Conservation (phyloP, 2,113 vertebrate species). For the Candoia aspera region DNA sequence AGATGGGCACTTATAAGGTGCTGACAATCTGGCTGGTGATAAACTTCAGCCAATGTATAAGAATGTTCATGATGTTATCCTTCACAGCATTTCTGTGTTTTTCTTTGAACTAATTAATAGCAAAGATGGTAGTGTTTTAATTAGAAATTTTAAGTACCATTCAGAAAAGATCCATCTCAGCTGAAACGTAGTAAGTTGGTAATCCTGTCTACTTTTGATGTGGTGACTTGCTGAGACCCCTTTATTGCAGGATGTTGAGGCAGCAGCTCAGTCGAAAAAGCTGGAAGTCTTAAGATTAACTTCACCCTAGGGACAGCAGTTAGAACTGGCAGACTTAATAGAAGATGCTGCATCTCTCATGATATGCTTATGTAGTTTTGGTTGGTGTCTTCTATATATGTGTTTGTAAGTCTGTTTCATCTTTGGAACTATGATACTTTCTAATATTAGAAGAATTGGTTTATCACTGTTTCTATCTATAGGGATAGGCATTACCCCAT, state of each 20-base stretch:
- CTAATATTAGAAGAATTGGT: not conserved
- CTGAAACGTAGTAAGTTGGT: not conserved
- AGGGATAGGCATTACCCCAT: not conserved
- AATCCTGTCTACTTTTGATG: not conserved
- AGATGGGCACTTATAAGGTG: not conserved
- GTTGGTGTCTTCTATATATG: not conserved
- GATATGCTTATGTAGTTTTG: not conserved
- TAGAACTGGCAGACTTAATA: not conserved
- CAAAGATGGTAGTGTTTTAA: not conserved
- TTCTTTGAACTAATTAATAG: not conserved
- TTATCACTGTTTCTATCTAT: not conserved
- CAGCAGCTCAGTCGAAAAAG: not conserved
- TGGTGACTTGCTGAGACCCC: not conserved
- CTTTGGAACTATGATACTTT: not conserved
- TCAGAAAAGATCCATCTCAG: not conserved
- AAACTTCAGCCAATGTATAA: not conserved
- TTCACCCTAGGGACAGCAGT: not conserved
- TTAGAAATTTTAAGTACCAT: not conserved
- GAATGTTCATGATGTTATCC: not conserved
- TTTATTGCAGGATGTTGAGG: not conserved
- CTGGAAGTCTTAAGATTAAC: not conserved
- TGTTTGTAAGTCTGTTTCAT: not conserved
- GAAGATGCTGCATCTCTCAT: not conserved
- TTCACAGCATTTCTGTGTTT: not conserved
- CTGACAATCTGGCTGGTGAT: not conserved